Evolutionary conservation across 2,888 invertebrate species (phyloP), one percentile per base, ranked within the genome.

Genomic region (Penaeus monodon): DNA sequence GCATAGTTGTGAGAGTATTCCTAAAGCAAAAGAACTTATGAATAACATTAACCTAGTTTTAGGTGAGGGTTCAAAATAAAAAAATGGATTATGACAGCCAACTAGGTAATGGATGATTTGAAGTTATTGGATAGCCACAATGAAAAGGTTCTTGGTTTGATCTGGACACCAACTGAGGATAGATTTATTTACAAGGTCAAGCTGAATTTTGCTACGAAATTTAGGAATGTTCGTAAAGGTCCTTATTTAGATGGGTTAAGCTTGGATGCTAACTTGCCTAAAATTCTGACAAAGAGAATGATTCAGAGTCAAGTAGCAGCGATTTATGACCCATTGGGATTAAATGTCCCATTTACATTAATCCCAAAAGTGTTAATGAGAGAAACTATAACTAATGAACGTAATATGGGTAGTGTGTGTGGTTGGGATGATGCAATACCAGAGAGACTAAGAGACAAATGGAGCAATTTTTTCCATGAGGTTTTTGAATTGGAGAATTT

Each of bases 241-340:
- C 78, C 78, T 20, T 78, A 57, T 49, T 27, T 57, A 27, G 63
- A 24, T 63, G 63, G n/a, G 57, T 20, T 3, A 14, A 38, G 76
- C 57, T 57, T 78, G n/a, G 57, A 78, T 29, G 49, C 6, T 27
- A 14, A 14, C 44, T n/a, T 81, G 44, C 66, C 81, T 33, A 68
- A 68, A n/a, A 57, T 49, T 20, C 68, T 81, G n/a, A 70, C 81
- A 3, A 81, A 68, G 70, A 81, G 80, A 80, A 65, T 80, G 17
- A n/a, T n/a, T n/a, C n/a, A n/a, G n/a, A n/a, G n/a, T n/a, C n/a
- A n/a, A n/a, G n/a, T n/a, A 29, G n/a, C n/a, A 29, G 14, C 86
- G 17, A 33, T 64, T 27, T 65, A 80, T 65, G 65, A 80, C 65
- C 63, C 63, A 24, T 7, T 80, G 29, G 80, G 86, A 70, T 44